Conservation (phyloP, 1,140 invertebrate genomes). For the Ericerus pela region DNA sequence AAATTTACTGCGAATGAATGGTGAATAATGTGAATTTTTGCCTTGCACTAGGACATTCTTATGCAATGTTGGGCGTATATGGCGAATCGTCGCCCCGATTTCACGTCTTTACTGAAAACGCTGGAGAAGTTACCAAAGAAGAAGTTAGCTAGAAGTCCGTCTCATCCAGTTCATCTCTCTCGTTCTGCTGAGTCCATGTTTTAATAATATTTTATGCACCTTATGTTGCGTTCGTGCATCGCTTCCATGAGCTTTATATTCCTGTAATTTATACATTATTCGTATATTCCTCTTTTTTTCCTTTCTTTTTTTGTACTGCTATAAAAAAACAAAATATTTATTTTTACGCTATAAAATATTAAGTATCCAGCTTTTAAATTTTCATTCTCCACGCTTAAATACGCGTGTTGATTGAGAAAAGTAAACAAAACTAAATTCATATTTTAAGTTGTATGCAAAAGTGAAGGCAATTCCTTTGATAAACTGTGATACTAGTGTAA, state of each 20-base stretch:
- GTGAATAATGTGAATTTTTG: neutral
- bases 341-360: neutral
- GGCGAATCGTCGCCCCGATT: slow-evolving; percentile 71
- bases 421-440: neutral
- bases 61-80: slow-evolving; percentile 92
- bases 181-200: slow-evolving; percentile 85
- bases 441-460: neutral
- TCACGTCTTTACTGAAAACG: slow-evolving; percentile 64
- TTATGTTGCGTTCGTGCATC: slow-evolving; percentile 2
- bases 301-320: neutral
- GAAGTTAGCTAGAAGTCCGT: slow-evolving; percentile 86
- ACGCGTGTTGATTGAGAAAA: neutral
- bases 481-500: slow-evolving; percentile 7
- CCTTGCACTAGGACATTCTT: slow-evolving; percentile 65
- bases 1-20: neutral
- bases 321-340: neutral
- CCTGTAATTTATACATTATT: no score
- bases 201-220: slow-evolving; percentile 29
- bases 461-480: neutral
- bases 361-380: neutral
- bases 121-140: slow-evolving; percentile 86
- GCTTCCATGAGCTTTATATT: slow-evolving; percentile 5
- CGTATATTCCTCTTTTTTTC: neutral
- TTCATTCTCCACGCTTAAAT: neutral
- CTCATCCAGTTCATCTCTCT: slow-evolving; percentile 87